Percentiles rank a stretch among this genome's conserved stretches.
These are phyloP conservation scores for Oasisia sp. DNA, from an alignment of 2,888 invertebrate species.

Conservation along the genomic window DNA sequence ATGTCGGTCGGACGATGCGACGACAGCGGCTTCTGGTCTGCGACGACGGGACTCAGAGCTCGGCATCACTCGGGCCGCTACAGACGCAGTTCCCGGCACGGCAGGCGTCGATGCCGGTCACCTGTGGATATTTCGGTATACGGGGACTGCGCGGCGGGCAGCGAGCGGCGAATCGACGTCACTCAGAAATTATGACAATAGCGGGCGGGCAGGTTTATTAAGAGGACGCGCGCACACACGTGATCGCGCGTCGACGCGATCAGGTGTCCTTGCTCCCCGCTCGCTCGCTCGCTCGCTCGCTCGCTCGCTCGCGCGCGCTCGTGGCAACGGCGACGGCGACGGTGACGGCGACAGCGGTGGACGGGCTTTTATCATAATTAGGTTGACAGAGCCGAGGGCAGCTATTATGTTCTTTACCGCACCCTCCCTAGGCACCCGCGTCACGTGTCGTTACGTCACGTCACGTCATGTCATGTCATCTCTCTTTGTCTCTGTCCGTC, in stretches of 20 bases:
- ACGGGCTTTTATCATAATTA: background rate
- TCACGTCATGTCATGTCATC: background rate
- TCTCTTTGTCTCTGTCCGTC: background rate
- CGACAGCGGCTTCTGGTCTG: background rate
- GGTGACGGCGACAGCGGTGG: background rate
- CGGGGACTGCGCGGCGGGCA: background rate
- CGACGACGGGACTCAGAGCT: background rate
- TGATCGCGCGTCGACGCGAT: background rate
- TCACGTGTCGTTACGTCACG: background rate
- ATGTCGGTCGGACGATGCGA: background rate
- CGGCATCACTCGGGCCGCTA: background rate
- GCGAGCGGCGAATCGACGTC: conserved; percentile 14
- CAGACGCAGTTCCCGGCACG: background rate
- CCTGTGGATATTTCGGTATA: background rate
- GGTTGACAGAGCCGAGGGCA: background rate
- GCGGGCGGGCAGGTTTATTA: conserved; percentile 17
- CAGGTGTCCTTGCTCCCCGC: conserved; percentile 1
- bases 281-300: background rate
- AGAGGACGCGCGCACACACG: conserved; percentile 13
- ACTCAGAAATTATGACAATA: conserved; percentile 13
- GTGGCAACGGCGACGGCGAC: background rate
- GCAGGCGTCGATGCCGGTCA: background rate
- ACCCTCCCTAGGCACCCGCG: background rate
- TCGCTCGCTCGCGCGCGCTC: background rate
- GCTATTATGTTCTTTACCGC: background rate